Percentiles rank a stretch among this genome's conserved stretches.
These are phyloP conservation scores for Thereva unica DNA, from an alignment of 2,888 invertebrate species.

Conservation along the genomic window DNA sequence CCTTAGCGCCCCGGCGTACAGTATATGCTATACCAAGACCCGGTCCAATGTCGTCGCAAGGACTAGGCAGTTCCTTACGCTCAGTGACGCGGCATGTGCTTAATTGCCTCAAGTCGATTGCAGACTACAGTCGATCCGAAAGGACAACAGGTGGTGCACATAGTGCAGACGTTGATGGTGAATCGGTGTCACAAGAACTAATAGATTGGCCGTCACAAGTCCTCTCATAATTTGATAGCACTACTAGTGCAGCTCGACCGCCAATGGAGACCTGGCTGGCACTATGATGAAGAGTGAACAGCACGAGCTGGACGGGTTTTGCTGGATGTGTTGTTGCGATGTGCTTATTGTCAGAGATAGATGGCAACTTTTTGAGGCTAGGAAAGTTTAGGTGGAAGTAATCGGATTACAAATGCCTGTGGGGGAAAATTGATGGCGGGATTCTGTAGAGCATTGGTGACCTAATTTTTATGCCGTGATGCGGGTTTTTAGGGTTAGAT, in stretches of 20 bases:
- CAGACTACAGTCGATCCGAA: constrained; percentile 8
- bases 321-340: no score
- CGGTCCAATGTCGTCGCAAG: constrained; percentile 17
- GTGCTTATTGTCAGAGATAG: no score
- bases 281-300: no score
- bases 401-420: no score
- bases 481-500: no score
- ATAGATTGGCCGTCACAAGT: constrained; percentile 26
- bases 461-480: no score
- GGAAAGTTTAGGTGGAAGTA: no score
- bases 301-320: no score
- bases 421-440: no score
- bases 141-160: constrained; percentile 16
- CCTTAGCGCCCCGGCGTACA: constrained; percentile 10
- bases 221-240: constrained; percentile 23
- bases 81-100: constrained; percentile 13
- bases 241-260: background rate
- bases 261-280: no score
- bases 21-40: background rate
- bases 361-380: no score
- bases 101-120: constrained; percentile 12
- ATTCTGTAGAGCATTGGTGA: no score
- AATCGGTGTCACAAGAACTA: constrained; percentile 20
- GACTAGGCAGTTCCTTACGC: background rate
- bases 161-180: background rate